Evolutionary conservation across 2,113 vertebrate species (phyloP).

Genomic region (Alces alces): DNA sequence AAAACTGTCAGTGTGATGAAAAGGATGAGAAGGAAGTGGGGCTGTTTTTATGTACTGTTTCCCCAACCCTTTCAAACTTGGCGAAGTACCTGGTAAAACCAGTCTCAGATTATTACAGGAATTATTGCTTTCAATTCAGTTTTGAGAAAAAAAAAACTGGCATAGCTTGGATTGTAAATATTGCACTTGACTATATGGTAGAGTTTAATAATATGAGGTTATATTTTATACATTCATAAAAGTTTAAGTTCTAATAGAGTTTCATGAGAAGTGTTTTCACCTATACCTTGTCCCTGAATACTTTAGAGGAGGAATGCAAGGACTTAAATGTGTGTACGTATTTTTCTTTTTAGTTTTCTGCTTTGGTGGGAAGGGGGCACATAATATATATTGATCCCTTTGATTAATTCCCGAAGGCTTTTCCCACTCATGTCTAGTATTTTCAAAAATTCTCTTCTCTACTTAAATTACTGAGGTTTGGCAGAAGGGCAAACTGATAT

Average conservation of each 20-base stretch:
- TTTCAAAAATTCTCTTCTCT: not conserved
- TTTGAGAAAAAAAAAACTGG: not conserved
- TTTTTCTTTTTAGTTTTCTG: not conserved
- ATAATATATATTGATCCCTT: not conserved
- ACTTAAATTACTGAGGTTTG: not conserved
- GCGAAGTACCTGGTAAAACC: not conserved
- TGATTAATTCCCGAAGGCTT: not conserved
- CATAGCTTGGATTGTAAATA: not conserved
- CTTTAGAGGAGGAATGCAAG: not conserved
- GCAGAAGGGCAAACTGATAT: not conserved
- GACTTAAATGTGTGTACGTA: not conserved
- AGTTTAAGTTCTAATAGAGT: not conserved
- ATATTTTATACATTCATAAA: not conserved
- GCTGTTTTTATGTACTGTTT: slow-evolving; percentile 6
- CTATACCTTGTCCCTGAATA: not conserved
- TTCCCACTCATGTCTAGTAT: not conserved
- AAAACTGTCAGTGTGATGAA: slow-evolving; percentile 62
- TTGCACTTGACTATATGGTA: not conserved
- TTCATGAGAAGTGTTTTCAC: not conserved
- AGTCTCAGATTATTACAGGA: not conserved
- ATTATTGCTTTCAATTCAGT: slow-evolving; percentile 36
- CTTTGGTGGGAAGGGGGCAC: not conserved
- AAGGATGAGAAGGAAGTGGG: not conserved
- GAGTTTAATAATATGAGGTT: not conserved
- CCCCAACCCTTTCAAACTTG: not conserved